phyloP scores from a whole-genome alignment of 2,888 invertebrate species.

The Coelopa pilipes region DNA sequence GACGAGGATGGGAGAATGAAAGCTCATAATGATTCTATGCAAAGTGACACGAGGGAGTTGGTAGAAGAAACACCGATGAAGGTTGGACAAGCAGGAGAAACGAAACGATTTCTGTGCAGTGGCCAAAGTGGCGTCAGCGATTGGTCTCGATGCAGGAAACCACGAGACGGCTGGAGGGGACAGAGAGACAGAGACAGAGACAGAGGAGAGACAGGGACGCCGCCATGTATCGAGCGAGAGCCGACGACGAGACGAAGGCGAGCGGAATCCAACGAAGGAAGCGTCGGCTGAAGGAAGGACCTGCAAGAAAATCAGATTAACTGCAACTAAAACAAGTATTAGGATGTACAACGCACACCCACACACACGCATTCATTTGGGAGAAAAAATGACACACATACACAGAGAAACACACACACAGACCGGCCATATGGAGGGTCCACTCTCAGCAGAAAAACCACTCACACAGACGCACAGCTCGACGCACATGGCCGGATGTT shows the following conservation, averaged over 20 bases:
- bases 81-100: not conserved
- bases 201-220: not conserved
- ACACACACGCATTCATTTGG: not conserved
- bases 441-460: not conserved
- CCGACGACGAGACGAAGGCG: not conserved
- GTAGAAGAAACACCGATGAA: not conserved
- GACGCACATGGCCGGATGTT: slow-evolving; percentile 1
- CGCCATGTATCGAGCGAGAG: not conserved
- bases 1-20: slow-evolving; percentile 8
- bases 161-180: too few species aligned
- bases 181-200: not conserved
- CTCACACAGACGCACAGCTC: not conserved
- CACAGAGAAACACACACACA: not conserved
- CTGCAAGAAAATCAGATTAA: slow-evolving; percentile 16
- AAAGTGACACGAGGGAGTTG: not conserved
- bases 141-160: not conserved
- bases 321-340: slow-evolving; percentile 25
- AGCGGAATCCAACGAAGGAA: not conserved
- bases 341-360: not conserved
- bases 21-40: slow-evolving; percentile 24
- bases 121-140: not conserved
- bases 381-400: not conserved
- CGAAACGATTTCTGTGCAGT: too few species aligned
- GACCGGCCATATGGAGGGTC: not conserved
- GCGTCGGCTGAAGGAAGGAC: not conserved